Percentiles rank a stretch among this genome's conserved stretches.
phyloP scores from a whole-genome alignment of 2,888 invertebrate genomes.

The Drosophila acutilabella region DNA sequence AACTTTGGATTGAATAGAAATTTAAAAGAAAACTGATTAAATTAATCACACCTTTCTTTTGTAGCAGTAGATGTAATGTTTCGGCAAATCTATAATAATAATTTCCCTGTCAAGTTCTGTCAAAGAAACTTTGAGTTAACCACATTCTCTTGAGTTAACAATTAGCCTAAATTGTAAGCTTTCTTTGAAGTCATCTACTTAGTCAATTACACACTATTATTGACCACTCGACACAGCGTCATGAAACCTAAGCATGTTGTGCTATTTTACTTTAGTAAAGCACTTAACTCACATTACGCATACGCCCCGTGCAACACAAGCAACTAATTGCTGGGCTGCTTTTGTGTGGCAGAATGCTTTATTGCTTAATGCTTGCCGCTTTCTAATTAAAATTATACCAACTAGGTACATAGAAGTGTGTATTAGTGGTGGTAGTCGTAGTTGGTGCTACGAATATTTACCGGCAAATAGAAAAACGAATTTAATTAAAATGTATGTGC shows the following conservation, averaged over 20 bases:
- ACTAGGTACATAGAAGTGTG: slow-evolving; percentile 17
- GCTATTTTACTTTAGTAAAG: slow-evolving; percentile 1
- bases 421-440: slow-evolving; percentile 11
- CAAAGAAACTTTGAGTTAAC: background rate
- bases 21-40: background rate
- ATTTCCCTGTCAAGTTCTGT: too few species aligned
- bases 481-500: slow-evolving; percentile 77
- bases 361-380: slow-evolving; percentile 50
- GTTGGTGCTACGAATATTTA: slow-evolving; percentile 45
- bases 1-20: background rate
- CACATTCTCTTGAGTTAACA: background rate
- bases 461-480: slow-evolving; percentile 68
- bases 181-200: background rate
- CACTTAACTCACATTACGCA: slow-evolving; percentile 48
- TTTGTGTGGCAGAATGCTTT: slow-evolving; percentile 50
- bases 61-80: too few species aligned
- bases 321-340: slow-evolving; percentile 52
- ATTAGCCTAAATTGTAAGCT: background rate
- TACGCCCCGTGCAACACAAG: slow-evolving; percentile 38
- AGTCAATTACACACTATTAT: slow-evolving; percentile 1
- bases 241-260: slow-evolving; percentile 2
- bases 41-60: too few species aligned
- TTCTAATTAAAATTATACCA: slow-evolving; percentile 73
- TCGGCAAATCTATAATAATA: too few species aligned
- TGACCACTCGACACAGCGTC: slow-evolving; percentile 25